Conservation (phyloP, 2,797 vertebrate species). For the Anisognathus igniventris region DNA sequence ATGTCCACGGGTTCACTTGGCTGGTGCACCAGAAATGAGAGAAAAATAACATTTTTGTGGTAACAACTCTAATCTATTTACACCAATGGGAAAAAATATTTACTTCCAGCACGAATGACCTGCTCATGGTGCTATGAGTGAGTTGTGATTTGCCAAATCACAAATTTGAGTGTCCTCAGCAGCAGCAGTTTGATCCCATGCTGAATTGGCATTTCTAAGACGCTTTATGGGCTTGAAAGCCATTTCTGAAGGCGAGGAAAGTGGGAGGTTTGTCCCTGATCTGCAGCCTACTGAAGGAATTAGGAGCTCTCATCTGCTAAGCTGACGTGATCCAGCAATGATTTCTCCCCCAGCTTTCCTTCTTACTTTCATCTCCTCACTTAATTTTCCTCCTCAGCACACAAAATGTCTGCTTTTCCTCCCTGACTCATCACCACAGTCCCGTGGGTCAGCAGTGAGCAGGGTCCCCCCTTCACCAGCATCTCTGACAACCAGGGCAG, state of each 20-base stretch:
- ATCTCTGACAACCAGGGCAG: rapidly evolving
- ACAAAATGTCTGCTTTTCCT: background rate
- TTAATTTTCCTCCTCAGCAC: background rate
- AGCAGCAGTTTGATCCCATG: background rate
- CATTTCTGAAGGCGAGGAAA: background rate
- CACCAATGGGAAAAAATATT: background rate
- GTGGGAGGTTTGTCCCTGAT: rapidly evolving
- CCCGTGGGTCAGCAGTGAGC: background rate
- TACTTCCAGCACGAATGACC: background rate
- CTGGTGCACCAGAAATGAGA: rapidly evolving
- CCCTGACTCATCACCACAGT: rapidly evolving
- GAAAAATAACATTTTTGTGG: background rate
- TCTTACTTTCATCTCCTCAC: background rate
- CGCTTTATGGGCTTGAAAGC: background rate
- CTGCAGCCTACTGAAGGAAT: background rate
- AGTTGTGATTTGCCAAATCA: background rate
- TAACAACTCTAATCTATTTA: background rate
- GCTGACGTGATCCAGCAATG: background rate
- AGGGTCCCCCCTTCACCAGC: background rate
- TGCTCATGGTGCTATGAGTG: rapidly evolving
- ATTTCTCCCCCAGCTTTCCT: background rate
- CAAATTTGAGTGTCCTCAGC: background rate
- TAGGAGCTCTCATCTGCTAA: background rate
- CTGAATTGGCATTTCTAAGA: background rate
- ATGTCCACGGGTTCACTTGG: background rate